Conservation (phyloP, 1,140 invertebrate species). For the Agraylea sexmaculata region DNA sequence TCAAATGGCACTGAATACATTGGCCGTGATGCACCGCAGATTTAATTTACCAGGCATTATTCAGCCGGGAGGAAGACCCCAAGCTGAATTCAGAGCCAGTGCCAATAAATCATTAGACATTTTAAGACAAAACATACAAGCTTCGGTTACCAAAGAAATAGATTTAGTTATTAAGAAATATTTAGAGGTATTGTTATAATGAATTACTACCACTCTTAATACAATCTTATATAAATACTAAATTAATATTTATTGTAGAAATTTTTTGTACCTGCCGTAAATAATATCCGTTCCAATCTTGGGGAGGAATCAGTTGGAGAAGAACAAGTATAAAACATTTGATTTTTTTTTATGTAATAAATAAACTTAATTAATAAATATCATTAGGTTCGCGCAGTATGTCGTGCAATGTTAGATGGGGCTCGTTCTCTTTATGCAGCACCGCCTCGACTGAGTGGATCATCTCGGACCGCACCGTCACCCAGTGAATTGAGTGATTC, state of each 20-base stretch:
- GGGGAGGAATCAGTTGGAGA: slow-evolving; percentile 61
- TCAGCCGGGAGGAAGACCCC: slow-evolving; percentile 39
- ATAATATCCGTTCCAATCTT: slow-evolving; percentile 63
- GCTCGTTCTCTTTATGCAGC: slow-evolving; percentile 57
- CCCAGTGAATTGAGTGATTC: slow-evolving; percentile 42
- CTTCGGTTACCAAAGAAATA: slow-evolving; percentile 64
- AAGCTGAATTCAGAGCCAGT: slow-evolving; percentile 41
- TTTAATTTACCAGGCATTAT: slow-evolving; percentile 42
- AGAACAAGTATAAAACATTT: slow-evolving; percentile 49
- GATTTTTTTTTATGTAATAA: slow-evolving; percentile 4
- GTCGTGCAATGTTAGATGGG: slow-evolving; percentile 66
- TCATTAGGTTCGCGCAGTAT: slow-evolving; percentile 44
- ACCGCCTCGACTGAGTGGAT: slow-evolving; percentile 33
- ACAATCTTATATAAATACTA: no score
- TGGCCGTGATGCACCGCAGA: slow-evolving; percentile 42
- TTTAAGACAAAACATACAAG: slow-evolving; percentile 60
- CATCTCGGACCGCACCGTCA: slow-evolving; percentile 29
- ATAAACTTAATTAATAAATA: slow-evolving; percentile 7
- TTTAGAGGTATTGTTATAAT: slow-evolving; percentile 44
- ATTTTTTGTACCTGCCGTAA: slow-evolving; percentile 68
- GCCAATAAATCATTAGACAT: slow-evolving; percentile 63
- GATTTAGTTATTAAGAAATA: slow-evolving; percentile 63
- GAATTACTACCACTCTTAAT: no score
- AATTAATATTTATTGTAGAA: slow-evolving; percentile 49
- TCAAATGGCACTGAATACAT: slow-evolving; percentile 48